These are phyloP conservation scores for Alfaro cultratus DNA, from an alignment of 2,797 vertebrate genomes.

Conservation along the genomic window DNA sequence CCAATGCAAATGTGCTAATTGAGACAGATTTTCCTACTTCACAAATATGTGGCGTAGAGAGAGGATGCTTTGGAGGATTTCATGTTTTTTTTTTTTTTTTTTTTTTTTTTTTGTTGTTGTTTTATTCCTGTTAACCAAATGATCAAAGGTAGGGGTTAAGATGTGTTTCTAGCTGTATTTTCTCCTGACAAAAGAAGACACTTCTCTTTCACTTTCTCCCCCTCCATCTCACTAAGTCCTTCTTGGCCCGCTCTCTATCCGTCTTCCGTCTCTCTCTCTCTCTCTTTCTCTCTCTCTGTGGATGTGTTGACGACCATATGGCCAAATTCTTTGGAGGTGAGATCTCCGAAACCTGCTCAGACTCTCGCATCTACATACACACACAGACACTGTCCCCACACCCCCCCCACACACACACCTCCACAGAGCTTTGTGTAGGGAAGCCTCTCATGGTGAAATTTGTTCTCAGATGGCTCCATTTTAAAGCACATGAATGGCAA, in stretches of 20 bases:
- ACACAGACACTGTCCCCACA: constrained; percentile 1
- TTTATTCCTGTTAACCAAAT: constrained; percentile 56
- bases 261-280: constrained; percentile 44
- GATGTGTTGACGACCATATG: constrained; percentile 81
- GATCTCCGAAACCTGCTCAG: constrained; percentile 72
- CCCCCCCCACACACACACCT: constrained; percentile 48
- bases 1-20: constrained; percentile 88
- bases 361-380: constrained; percentile 26
- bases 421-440: constrained; percentile 60
- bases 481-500: constrained; percentile 76
- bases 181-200: constrained; percentile 65
- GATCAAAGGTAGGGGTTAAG: constrained; percentile 61
- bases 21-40: constrained; percentile 82
- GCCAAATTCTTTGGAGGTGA: constrained; percentile 81
- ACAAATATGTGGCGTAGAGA: constrained; percentile 65
- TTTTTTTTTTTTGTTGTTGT: constrained; percentile 23
- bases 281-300: constrained; percentile 48
- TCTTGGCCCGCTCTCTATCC: constrained; percentile 55
- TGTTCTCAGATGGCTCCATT: constrained; percentile 75
- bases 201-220: constrained; percentile 57
- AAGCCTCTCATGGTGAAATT: constrained; percentile 75
- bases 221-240: constrained; percentile 41
- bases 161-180: constrained; percentile 45
- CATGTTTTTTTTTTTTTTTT: constrained; percentile 14
- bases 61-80: constrained; percentile 46